Evolutionary conservation across 2,888 invertebrate species (phyloP).

Genomic region (Tholera decimalis): DNA sequence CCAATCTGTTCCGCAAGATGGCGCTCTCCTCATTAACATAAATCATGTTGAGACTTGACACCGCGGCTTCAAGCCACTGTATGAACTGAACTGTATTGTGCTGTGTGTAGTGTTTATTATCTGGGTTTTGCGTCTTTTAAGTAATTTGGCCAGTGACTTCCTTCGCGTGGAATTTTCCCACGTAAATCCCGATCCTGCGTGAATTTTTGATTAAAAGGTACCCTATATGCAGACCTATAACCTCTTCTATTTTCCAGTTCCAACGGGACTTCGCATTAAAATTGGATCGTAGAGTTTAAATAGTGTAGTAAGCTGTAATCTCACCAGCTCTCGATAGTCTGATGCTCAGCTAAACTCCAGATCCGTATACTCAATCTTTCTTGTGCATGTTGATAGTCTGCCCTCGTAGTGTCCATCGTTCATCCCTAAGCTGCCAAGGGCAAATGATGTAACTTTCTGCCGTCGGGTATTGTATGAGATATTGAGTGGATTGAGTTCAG

Average conservation of each 20-base stretch:
- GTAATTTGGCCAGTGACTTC: no score
- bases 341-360: background rate
- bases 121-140: constrained; percentile 34
- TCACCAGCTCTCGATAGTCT: background rate
- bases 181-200: no score
- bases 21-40: no score
- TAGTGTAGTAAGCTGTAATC: background rate
- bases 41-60: no score
- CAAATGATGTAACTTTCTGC: constrained; percentile 7
- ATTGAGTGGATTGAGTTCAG: no score
- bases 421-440: constrained; percentile 2
- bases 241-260: no score
- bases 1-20: constrained; percentile 79
- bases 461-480: background rate
- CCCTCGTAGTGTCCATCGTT: constrained; percentile 22
- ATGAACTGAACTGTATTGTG: constrained; percentile 71
- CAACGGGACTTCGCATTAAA: no score
- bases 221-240: no score
- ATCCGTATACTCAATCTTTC: constrained; percentile 6
- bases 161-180: no score
- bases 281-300: background rate
- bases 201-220: no score
- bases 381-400: constrained; percentile 34
- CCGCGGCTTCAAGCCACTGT: no score
- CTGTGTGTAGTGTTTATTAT: constrained; percentile 40